Evolutionary conservation across 2,113 vertebrate genomes (phyloP).

Genomic region (Callaeas wilsoni): DNA sequence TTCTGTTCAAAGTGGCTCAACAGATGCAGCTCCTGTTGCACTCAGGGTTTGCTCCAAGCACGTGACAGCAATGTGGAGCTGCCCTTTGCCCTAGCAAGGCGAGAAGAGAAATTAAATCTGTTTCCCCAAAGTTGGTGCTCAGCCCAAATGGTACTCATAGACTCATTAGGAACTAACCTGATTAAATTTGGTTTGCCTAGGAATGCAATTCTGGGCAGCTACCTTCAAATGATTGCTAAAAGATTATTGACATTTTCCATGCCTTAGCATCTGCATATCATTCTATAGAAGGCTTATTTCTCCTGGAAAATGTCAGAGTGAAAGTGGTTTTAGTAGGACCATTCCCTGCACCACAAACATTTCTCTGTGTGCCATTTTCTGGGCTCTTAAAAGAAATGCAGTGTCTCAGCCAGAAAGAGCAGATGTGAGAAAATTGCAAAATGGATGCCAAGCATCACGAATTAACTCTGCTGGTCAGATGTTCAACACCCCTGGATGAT

Average conservation of each 20-base stretch:
- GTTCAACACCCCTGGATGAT: constrained; percentile 17
- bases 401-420: constrained; percentile 24
- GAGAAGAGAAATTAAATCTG: background rate
- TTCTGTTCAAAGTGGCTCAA: background rate
- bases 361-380: constrained; percentile 17
- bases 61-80: background rate
- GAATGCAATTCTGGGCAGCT: background rate
- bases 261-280: background rate
- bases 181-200: background rate
- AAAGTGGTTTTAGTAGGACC: background rate
- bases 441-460: constrained; percentile 31
- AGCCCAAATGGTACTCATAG: background rate
- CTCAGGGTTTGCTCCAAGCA: background rate
- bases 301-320: background rate
- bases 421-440: constrained; percentile 41
- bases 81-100: background rate
- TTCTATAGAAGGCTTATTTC: background rate
- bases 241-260: background rate
- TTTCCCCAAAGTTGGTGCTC: background rate
- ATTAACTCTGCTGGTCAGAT: constrained; percentile 48
- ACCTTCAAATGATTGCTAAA: background rate
- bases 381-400: constrained; percentile 21
- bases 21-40: background rate
- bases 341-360: background rate
- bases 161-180: background rate